These are phyloP conservation scores for Epinephelus awoara DNA, from an alignment of 2,797 vertebrate genomes.

Conservation along the genomic window DNA sequence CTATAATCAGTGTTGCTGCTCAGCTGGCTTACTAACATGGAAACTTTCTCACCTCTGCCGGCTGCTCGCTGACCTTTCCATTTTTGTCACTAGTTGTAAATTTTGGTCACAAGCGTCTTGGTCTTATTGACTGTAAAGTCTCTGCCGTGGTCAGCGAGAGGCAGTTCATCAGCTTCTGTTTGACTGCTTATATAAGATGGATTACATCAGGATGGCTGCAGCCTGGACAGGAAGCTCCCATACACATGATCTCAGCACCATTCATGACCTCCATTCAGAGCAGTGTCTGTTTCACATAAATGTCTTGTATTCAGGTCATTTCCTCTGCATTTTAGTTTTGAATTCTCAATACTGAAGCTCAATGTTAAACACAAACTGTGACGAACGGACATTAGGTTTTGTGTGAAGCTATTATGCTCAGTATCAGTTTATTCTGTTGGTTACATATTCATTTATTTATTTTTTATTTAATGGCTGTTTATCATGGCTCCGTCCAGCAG, in stretches of 20 bases:
- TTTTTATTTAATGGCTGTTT: background rate
- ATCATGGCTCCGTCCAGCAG: no score
- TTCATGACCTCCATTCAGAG: slow-evolving; percentile 38
- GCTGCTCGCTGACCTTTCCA: slow-evolving; percentile 28
- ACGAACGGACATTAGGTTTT: background rate
- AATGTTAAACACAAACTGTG: background rate
- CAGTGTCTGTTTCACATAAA: slow-evolving; percentile 8
- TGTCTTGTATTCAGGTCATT: background rate
- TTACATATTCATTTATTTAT: background rate
- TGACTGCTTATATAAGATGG: slow-evolving; percentile 79
- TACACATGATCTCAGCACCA: slow-evolving; percentile 53
- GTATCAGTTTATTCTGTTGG: background rate
- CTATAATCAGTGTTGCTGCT: slow-evolving; percentile 25
- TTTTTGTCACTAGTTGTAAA: slow-evolving; percentile 47
- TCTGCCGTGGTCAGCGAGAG: slow-evolving; percentile 48
- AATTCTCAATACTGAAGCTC: background rate
- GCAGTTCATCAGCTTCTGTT: slow-evolving; percentile 67
- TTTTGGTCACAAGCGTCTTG: slow-evolving; percentile 49
- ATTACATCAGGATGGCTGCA: slow-evolving; percentile 78
- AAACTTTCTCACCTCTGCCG: slow-evolving; percentile 25
- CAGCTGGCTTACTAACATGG: slow-evolving; percentile 19
- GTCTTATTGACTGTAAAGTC: slow-evolving; percentile 71
- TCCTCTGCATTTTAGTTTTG: background rate
- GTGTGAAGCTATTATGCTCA: background rate
- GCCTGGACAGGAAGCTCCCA: slow-evolving; percentile 64